Percentiles rank a stretch among this genome's conserved stretches.
Evolutionary conservation across 92 coral and sea anemone species (phyloP).

Genomic region (Chrysogorgia sp.): DNA sequence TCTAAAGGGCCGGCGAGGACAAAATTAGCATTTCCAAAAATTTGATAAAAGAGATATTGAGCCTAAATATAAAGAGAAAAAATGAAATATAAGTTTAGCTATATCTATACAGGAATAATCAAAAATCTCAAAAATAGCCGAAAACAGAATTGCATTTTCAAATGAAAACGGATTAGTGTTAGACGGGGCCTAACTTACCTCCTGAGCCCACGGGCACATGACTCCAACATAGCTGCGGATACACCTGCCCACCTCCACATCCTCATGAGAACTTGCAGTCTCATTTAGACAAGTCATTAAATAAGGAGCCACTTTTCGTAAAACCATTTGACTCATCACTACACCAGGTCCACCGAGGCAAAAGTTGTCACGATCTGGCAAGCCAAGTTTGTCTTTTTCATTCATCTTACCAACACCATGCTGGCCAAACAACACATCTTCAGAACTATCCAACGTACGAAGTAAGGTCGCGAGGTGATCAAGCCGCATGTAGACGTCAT

Average conservation of each 20-base stretch:
- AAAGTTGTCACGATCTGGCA: conserved; percentile 84
- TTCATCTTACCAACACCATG: conserved; percentile 84
- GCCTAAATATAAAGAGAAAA: conserved; percentile 50
- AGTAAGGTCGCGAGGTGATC: conserved; percentile 79
- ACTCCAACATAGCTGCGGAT: conserved; percentile 43
- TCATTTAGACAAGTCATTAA: conserved; percentile 82
- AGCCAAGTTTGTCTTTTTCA: conserved; percentile 78
- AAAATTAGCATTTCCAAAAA: conserved; percentile 66
- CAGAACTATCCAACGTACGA: conserved; percentile 83
- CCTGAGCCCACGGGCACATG: conserved; percentile 47
- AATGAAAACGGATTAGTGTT: too few relatives aligned
- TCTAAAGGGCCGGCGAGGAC: conserved; percentile 85
- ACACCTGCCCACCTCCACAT: conserved; percentile 48
- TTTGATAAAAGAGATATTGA: conserved; percentile 92
- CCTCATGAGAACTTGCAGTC: conserved; percentile 85
- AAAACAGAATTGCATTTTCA: too few relatives aligned
- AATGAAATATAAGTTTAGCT: background rate
- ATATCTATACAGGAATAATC: background rate
- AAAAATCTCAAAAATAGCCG: too few relatives aligned
- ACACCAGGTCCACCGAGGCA: conserved; percentile 99
- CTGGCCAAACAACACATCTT: conserved; percentile 89
- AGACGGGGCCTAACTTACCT: too few relatives aligned
- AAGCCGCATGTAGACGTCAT: conserved; percentile 89
- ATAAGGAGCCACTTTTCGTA: conserved; percentile 86
- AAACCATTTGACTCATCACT: conserved; percentile 83